Evolutionary conservation across 2,113 vertebrate species (phyloP), one percentile per base, ranked within the genome.

Genomic region (Lampris incognitus): DNA sequence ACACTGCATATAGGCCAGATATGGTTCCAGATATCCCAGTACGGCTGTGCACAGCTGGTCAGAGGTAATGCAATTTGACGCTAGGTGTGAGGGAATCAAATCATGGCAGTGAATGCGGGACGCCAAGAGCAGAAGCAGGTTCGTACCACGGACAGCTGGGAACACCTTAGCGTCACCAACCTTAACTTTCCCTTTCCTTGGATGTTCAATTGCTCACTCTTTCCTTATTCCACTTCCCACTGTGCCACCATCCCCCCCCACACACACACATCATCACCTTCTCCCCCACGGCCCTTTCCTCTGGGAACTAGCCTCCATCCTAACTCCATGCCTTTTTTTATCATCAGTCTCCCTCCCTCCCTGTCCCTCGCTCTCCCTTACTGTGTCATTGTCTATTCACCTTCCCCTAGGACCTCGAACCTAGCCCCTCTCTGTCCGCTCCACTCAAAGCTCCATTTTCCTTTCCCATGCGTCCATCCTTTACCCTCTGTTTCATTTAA

Each of bases 21-120:
- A 74, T 88, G 69, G 66, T 78, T 89, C 85, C 63, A 87, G 85
- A 89, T 88, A 78, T 76, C 74, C 80, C 59, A 60, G 44, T 59
- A 57, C 36, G n/a, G 72, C 48, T 2, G 9, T 66, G 78, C 66
- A 72, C n/a, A 5, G 42, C 56, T 59, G 55, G 56, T 67, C 68
- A 37, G 66, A 58, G 6, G 62, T 88, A 86, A 89, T 87, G 70
- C 67, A 79, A 87, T 88, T 74, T 81, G 76, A 80, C 74, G 66
- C 50, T 63, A 73, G 67, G 61, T 10, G 50, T 67, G 83, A 78
- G 71, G 85, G 41, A 89, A 91, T 91, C 67, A 79, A 87, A 91
- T 88, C 81, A 88, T 8, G 1, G 74, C 69, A 61, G 72, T 51
- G 78, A 66, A 71, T 68, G 76, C 54, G 83, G 75, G 83, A 83